Conservation (phyloP, 2,797 vertebrate species). For the Lepilemur septentrionalis region DNA sequence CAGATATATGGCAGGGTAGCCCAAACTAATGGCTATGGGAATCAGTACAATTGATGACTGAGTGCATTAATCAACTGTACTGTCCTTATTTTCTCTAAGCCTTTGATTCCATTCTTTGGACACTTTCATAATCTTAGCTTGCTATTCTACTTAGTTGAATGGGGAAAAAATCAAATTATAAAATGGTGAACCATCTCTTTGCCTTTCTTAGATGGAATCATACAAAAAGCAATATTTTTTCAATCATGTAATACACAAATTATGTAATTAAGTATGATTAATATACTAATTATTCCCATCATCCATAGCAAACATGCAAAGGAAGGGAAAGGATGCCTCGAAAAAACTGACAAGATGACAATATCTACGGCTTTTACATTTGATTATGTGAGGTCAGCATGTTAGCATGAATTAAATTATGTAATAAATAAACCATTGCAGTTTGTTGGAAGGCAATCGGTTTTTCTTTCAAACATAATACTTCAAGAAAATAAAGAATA, state of each 20-base stretch:
- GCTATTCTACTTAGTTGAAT: not conserved
- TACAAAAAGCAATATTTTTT: not conserved
- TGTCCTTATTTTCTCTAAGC: not conserved
- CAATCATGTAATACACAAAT: not conserved
- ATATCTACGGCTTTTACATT: not conserved
- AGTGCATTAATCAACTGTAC: not conserved
- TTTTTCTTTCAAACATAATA: not conserved
- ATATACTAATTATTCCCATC: not conserved
- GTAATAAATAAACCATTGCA: not conserved
- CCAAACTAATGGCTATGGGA: not conserved
- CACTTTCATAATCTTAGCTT: not conserved
- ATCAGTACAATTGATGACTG: not conserved
- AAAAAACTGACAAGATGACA: not conserved
- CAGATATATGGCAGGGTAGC: not conserved
- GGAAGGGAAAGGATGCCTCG: not conserved
- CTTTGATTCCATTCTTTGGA: not conserved
- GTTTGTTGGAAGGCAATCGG: not conserved
- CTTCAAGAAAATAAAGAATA: not conserved
- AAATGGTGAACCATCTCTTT: not conserved
- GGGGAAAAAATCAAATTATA: not conserved
- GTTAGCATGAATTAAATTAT: not conserved
- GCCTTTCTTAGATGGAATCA: not conserved
- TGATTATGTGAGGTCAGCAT: not conserved
- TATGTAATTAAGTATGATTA: not conserved
- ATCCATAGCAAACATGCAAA: not conserved